Evolutionary conservation across 2,113 vertebrate genomes (phyloP), one percentile per base, ranked within the genome.

Genomic region (Indri indri): DNA sequence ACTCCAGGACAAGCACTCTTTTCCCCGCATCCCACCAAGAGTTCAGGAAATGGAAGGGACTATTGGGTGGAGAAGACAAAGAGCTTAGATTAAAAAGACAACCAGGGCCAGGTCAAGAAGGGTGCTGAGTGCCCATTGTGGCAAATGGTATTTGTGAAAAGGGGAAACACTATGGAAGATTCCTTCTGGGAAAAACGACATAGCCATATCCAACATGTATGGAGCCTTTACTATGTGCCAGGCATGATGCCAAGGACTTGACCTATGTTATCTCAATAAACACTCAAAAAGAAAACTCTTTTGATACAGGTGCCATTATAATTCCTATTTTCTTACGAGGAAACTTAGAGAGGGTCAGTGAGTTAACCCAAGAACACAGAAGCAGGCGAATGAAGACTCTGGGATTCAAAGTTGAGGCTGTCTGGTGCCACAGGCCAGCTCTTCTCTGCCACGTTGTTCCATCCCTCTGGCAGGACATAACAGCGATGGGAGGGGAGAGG

Each of bases 291-390:
- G 7, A 80, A 97, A 83, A 32, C 5, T 65, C 32, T 90, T 84
- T 88, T 90, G 50, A 86, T 42, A 83, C 1, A 80, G 59, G 86
- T 86, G 25, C 3, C 80, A 40, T 81, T 50, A 47, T n/a, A 66
- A 83, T 91, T 91, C 79, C 61, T 37, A 80, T 73, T 47, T 94
- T 90, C 57, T 65, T 42, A 89, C 23, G 32, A 73, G n/a, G 40
- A 96, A 94, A 95, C 32, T 93, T 47, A 81, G 57, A 76, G 76
- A 88, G 3, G 8, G 83, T 30, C 66, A 65, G 22, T 92, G 88
- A 82, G 23, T 92, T 83, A 92, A 79, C 18, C 13, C 6, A 73
- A 79, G 23, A 65, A 65, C 50, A 70, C 34, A 65, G 73, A 81
- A 47, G 57, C 23, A 77, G 45, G 23, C 9, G 54, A 96, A 0